These are phyloP conservation scores for pig (Sus scrofa) DNA, from an alignment of 2,113 vertebrate species.

Conservation along the genomic window T2T-Sscrofa CM000820.6:129983501-129984000, in stretches of 20 bases:
- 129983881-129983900: neutral
- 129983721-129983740: neutral
- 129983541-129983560: too few relatives aligned
- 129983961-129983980: slow-evolving; percentile 48
- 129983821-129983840: slow-evolving; percentile 19
- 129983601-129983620: neutral
- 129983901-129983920: neutral
- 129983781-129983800: neutral
- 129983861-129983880: slow-evolving; percentile 48
- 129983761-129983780: neutral
- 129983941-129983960: slow-evolving; percentile 8
- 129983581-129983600: neutral
- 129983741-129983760: neutral
- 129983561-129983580: too few relatives aligned
- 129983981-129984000: neutral
- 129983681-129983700: neutral
- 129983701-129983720: rapidly evolving
- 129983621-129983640: neutral
- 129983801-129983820: neutral
- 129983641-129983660: neutral
- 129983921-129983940: neutral
- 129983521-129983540: too few relatives aligned
- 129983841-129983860: neutral
- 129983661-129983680: neutral
- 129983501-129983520: too few relatives aligned